Evolutionary conservation across 2,888 invertebrate species (phyloP).

Genomic region (Operophtera brumata): DNA sequence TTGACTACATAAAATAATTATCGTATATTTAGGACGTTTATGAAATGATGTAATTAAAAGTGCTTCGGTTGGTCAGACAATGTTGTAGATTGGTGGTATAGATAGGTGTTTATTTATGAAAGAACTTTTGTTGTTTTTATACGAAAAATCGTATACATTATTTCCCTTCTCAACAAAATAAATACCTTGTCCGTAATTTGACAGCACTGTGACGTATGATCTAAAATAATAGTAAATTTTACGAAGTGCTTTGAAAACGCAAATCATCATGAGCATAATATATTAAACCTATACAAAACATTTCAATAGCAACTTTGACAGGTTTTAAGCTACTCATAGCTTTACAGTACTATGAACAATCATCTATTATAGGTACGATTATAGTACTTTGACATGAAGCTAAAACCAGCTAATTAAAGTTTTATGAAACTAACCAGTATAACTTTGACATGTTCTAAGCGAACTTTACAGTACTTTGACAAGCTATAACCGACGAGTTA

Average conservation of each 20-base stretch:
- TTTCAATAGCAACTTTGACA: slow-evolving; percentile 1
- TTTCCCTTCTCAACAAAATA: neutral
- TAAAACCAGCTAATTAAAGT: slow-evolving; percentile 8
- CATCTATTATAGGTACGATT: neutral
- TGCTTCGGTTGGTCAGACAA: neutral
- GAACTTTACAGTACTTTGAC: slow-evolving; percentile 7
- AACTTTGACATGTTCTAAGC: slow-evolving; percentile 14
- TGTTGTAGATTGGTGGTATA: too few species aligned
- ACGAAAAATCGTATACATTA: slow-evolving; percentile 10
- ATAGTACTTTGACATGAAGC: slow-evolving; percentile 10
- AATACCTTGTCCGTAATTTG: neutral
- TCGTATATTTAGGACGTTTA: slow-evolving; percentile 7
- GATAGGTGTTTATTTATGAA: too few species aligned
- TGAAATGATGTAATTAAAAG: neutral
- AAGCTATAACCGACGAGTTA: slow-evolving; percentile 37
- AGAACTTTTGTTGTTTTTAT: too few species aligned
- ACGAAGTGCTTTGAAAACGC: neutral
- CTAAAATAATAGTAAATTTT: slow-evolving; percentile 6
- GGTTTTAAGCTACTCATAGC: neutral
- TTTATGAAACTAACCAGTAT: slow-evolving; percentile 10
- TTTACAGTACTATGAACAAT: neutral
- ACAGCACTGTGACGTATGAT: neutral
- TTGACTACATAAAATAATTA: slow-evolving; percentile 24
- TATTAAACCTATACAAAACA: neutral
- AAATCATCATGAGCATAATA: slow-evolving; percentile 13